Conservation (phyloP, 2,888 invertebrate genomes). For the Beris chalybata region DNA sequence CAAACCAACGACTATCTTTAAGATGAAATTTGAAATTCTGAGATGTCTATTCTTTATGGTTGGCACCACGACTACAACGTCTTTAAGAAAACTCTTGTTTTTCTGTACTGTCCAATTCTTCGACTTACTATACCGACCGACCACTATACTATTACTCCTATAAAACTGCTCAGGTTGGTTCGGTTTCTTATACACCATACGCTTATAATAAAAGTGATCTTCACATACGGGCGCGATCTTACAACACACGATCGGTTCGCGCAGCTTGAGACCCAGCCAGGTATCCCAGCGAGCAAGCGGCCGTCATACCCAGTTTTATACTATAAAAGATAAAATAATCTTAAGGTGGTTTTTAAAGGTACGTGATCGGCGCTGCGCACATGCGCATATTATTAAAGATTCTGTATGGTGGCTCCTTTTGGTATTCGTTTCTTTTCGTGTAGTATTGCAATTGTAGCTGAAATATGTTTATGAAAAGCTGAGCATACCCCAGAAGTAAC, state of each 20-base stretch:
- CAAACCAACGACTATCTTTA: slow-evolving; percentile 24
- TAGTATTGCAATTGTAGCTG: too few species aligned
- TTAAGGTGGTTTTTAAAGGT: slow-evolving; percentile 22
- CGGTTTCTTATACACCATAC: slow-evolving; percentile 15
- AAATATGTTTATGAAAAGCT: too few species aligned
- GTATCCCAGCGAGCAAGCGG: not conserved
- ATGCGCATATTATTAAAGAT: too few species aligned
- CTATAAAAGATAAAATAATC: slow-evolving; percentile 23
- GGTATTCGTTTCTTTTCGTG: not conserved
- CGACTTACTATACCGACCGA: slow-evolving; percentile 1
- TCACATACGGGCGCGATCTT: slow-evolving; percentile 9
- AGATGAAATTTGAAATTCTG: slow-evolving; percentile 30
- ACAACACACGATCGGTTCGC: slow-evolving; percentile 2
- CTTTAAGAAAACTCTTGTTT: slow-evolving; percentile 17
- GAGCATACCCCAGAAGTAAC: too few species aligned
- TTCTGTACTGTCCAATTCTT: slow-evolving; percentile 5
- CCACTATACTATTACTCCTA: slow-evolving; percentile 9
- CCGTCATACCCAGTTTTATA: not conserved
- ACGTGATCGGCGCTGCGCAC: slow-evolving; percentile 9
- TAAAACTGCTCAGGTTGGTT: slow-evolving; percentile 2
- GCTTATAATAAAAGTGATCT: not conserved
- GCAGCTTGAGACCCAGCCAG: not conserved
- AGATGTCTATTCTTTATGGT: slow-evolving; percentile 16
- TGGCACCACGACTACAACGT: slow-evolving; percentile 13
- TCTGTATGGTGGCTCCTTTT: slow-evolving; percentile 5